Percentiles rank a stretch among this genome's conserved stretches.
Conservation (phyloP, 2,113 vertebrate species). For the Nesoenas mayeri region DNA sequence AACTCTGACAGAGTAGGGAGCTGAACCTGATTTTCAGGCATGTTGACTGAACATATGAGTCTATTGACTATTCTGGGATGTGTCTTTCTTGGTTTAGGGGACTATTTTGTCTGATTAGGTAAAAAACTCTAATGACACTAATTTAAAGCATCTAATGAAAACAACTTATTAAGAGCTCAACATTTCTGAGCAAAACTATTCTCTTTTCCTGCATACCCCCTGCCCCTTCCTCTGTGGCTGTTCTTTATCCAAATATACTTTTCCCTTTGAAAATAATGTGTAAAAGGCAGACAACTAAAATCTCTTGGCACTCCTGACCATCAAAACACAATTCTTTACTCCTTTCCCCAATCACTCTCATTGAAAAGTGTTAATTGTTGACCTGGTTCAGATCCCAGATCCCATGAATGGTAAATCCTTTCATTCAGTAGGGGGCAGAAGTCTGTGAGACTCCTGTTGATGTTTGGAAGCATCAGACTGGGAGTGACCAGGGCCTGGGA, state of each 20-base stretch:
- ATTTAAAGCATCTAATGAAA: not conserved
- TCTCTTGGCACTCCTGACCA: not conserved
- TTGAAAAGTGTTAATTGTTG: not conserved
- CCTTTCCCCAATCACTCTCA: not conserved
- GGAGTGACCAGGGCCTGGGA: not conserved
- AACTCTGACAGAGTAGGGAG: not conserved
- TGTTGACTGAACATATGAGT: not conserved
- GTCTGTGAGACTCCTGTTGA: not conserved
- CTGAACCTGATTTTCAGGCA: not conserved
- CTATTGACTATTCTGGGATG: not conserved
- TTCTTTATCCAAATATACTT: not conserved
- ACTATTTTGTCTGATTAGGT: fast-evolving
- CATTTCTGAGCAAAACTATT: not conserved
- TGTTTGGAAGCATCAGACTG: not conserved
- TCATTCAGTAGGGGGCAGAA: not conserved
- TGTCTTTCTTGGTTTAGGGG: not conserved
- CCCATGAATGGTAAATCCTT: not conserved
- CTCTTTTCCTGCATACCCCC: not conserved
- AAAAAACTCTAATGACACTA: not conserved
- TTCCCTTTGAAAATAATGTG: not conserved
- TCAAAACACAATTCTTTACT: not conserved
- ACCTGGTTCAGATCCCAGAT: not conserved
- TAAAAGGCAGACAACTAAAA: not conserved
- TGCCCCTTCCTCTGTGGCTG: not conserved
- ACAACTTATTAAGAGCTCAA: not conserved